Conservation (phyloP, 2,113 vertebrate species). For the Athene noctua region DNA sequence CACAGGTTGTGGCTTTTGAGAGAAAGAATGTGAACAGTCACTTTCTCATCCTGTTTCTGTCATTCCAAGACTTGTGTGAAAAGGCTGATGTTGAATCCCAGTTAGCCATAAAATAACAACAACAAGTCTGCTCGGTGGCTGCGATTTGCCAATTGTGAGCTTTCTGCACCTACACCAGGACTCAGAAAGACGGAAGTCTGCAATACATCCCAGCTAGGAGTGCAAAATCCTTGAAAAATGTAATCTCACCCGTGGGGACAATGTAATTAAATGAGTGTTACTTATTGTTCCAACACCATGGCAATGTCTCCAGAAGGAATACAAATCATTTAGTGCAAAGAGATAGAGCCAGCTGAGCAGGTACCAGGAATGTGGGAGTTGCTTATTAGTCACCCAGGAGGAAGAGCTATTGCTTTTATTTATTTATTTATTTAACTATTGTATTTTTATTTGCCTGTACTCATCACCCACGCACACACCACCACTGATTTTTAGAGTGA, state of each 20-base stretch:
- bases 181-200: not conserved
- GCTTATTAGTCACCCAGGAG: not conserved
- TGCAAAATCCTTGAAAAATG: not conserved
- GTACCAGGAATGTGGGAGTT: constrained; percentile 46
- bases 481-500: not conserved
- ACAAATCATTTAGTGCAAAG: not conserved
- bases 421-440: not conserved
- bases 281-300: constrained; percentile 52
- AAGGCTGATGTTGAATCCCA: not conserved
- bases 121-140: not conserved
- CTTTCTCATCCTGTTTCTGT: constrained; percentile 9
- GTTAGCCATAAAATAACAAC: constrained; percentile 17
- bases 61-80: not conserved
- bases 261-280: not conserved
- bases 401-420: not conserved
- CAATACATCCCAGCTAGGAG: not conserved
- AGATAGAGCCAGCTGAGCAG: constrained; percentile 42
- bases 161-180: constrained; percentile 11
- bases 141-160: not conserved
- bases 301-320: constrained; percentile 33
- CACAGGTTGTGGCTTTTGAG: not conserved
- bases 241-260: constrained; percentile 27
- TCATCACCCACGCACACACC: not conserved
- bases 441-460: not conserved
- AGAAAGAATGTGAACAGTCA: not conserved